Evolutionary conservation across 2,797 vertebrate genomes (phyloP).

Genomic region (Telmatherina bonti): DNA sequence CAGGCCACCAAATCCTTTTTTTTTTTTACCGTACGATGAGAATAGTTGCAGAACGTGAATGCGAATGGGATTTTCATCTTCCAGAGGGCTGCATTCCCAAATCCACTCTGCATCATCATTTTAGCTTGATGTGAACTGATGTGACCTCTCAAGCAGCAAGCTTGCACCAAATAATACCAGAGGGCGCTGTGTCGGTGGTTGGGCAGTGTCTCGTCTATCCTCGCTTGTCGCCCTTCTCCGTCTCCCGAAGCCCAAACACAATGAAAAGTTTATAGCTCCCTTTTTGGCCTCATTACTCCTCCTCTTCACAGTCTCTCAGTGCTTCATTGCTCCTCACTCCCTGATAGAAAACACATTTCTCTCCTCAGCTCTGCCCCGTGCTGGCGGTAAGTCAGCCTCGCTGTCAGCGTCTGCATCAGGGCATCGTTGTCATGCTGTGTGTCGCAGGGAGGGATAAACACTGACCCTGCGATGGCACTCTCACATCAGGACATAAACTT

Average conservation of each 20-base stretch:
- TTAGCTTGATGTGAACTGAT: conserved; percentile 48
- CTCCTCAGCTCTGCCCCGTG: conserved; percentile 42
- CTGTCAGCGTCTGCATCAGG: conserved; percentile 48
- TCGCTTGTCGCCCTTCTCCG: conserved; percentile 52
- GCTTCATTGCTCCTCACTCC: conserved; percentile 51
- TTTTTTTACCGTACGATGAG: conserved; percentile 10
- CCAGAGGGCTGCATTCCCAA: conserved; percentile 12
- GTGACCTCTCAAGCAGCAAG: conserved; percentile 44
- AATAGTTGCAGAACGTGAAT: conserved; percentile 21
- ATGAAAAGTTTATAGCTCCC: conserved; percentile 77
- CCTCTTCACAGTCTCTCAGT: conserved; percentile 43
- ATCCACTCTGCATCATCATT: conserved; percentile 1
- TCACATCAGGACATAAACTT: conserved; percentile 56
- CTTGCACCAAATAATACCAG: conserved; percentile 38
- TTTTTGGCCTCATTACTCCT: conserved; percentile 68
- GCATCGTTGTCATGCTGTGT: conserved; percentile 41
- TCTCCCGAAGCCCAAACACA: conserved; percentile 60
- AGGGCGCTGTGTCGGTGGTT: conserved; percentile 41
- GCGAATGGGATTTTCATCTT: conserved; percentile 8
- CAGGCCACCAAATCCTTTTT: neutral
- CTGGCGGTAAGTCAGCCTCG: conserved; percentile 49
- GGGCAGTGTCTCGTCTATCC: conserved; percentile 51
- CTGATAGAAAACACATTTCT: conserved; percentile 79
- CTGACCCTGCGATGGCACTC: conserved; percentile 30
- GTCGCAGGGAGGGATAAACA: conserved; percentile 40